These are phyloP conservation scores for Eumacrocentrus americanus DNA, from an alignment of 2,888 invertebrate genomes.

Conservation along the genomic window DNA sequence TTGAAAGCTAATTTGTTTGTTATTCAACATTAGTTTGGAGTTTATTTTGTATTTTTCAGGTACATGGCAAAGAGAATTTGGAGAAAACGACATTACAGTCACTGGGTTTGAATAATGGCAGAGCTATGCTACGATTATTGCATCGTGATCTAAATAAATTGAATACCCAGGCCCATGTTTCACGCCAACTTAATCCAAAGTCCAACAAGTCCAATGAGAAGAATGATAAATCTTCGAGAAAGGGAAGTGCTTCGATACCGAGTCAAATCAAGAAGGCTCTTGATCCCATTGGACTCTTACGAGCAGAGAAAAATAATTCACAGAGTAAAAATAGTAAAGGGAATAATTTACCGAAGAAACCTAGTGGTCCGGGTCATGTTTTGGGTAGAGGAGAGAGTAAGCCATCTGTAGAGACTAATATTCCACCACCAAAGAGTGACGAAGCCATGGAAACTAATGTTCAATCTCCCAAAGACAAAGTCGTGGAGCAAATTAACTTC, in stretches of 20 bases:
- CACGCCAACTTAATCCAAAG: conserved; percentile 59
- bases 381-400: conserved; percentile 20
- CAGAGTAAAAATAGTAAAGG: conserved; percentile 11
- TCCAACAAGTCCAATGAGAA: conserved; percentile 37
- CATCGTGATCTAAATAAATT: conserved; percentile 72
- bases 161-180: conserved; percentile 75
- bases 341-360: conserved; percentile 10
- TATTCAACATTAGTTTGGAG: conserved; percentile 17
- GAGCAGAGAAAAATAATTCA: conserved; percentile 13
- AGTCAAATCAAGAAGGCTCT: conserved; percentile 23
- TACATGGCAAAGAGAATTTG: conserved; percentile 72
- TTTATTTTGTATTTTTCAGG: conserved; percentile 54
- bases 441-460: conserved; percentile 4
- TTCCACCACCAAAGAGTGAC: not conserved
- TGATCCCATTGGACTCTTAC: conserved; percentile 27
- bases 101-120: conserved; percentile 78
- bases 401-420: not conserved
- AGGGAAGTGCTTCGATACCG: conserved; percentile 14
- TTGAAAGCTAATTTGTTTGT: not conserved
- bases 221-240: conserved; percentile 25
- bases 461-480: not conserved
- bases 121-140: conserved; percentile 75
- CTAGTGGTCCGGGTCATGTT: conserved; percentile 13
- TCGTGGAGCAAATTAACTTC: conserved; percentile 58
- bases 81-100: conserved; percentile 74